phyloP scores from a whole-genome alignment of 2,797 vertebrate species.

The Siniperca undulata region DNA sequence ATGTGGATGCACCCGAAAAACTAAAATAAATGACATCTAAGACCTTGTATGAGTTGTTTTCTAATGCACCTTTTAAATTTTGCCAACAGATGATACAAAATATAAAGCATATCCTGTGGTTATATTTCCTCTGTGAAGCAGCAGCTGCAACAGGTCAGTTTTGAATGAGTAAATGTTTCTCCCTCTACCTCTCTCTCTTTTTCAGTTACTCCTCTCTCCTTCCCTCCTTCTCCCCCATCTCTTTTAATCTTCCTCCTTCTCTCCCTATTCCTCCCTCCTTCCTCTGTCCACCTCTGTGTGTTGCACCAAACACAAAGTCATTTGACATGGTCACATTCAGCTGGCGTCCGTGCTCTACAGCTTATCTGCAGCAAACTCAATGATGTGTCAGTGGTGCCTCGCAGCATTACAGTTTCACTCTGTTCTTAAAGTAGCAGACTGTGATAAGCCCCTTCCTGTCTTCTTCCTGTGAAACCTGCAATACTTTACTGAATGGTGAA shows the following conservation, averaged over 20 bases:
- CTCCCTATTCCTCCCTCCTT: not conserved
- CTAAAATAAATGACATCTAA: not conserved
- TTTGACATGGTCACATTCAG: conserved; percentile 15
- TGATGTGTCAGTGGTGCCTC: not conserved
- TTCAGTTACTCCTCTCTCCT: conserved; percentile 5
- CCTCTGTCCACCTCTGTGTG: not conserved
- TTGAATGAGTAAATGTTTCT: conserved; percentile 10
- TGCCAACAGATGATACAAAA: conserved; percentile 90
- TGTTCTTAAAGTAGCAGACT: conserved; percentile 10
- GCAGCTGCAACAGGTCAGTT: conserved; percentile 82
- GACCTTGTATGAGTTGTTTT: not conserved
- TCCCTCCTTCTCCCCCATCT: not conserved
- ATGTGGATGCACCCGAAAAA: not conserved
- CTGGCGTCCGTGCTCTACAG: not conserved
- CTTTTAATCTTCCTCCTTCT: not conserved
- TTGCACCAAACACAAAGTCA: not conserved
- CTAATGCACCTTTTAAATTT: conserved; percentile 45
- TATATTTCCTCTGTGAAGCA: conserved; percentile 88
- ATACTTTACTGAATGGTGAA: conserved; percentile 30
- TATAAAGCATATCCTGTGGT: conserved; percentile 93
- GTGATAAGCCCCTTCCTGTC: conserved; percentile 13
- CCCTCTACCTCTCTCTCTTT: not conserved
- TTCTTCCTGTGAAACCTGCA: conserved; percentile 23
- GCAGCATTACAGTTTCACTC: conserved; percentile 1
- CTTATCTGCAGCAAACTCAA: conserved; percentile 29